A percentile compares a stretch with the other conserved stretches of the same genome.
These are phyloP conservation scores for Pardosa pseudoannulata DNA, from an alignment of 2,888 invertebrate species.

Conservation along the genomic window DNA sequence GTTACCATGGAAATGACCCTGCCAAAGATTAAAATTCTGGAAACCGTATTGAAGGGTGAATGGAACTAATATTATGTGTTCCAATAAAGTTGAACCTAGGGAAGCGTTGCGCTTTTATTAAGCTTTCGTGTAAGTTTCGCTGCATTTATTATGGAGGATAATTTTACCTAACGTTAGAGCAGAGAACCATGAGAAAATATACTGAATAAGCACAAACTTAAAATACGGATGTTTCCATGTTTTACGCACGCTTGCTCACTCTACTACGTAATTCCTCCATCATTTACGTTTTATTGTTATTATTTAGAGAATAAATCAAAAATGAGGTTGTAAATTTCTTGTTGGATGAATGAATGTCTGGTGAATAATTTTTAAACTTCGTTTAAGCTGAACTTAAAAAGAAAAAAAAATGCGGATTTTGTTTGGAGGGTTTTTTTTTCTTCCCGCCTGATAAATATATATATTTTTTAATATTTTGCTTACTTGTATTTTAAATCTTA, in stretches of 20 bases:
- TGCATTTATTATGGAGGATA: neutral
- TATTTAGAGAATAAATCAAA: neutral
- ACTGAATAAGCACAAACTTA: neutral
- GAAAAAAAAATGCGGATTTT: too few relatives aligned
- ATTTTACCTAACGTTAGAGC: neutral
- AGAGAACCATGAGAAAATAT: neutral
- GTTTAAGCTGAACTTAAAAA: too few relatives aligned
- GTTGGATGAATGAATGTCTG: too few relatives aligned
- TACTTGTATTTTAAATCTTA: too few relatives aligned
- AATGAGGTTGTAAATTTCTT: neutral
- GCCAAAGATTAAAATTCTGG: slow-evolving; percentile 29
- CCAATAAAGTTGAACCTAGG: neutral
- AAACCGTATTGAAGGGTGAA: slow-evolving; percentile 18
- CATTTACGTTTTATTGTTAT: neutral
- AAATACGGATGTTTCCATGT: neutral
- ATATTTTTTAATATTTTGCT: too few relatives aligned
- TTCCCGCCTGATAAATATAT: too few relatives aligned
- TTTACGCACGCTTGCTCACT: neutral
- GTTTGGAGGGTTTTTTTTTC: too few relatives aligned
- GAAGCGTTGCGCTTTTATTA: neutral
- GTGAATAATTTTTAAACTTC: too few relatives aligned
- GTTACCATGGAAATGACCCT: slow-evolving; percentile 18
- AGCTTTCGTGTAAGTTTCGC: neutral
- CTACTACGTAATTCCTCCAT: neutral
- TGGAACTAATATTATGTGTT: neutral